Evolutionary conservation across 2,888 invertebrate species (phyloP), one percentile per base, ranked within the genome.

Genomic region (Tetragnatha montana): DNA sequence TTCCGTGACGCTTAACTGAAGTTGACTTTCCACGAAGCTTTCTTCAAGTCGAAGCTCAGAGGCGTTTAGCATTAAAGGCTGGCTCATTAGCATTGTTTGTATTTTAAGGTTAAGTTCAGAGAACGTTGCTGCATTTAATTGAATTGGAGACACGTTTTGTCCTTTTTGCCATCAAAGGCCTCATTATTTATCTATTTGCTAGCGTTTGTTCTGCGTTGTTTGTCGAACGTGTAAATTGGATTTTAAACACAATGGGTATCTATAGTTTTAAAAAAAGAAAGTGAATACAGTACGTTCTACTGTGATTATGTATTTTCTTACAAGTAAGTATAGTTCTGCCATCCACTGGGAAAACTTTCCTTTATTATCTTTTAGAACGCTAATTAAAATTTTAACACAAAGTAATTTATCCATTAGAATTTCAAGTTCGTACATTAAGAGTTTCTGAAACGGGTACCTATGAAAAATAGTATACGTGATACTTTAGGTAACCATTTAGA

Each of bases 41-140:
- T 47, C 19, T 76, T 76, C 17, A 49, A 76, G 19, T 50, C 8
- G 47, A n/a, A 50, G n/a, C n/a, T 19, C 50, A 50, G 8, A 12
- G 50, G 76, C 50, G 50, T 76, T 76, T 50, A 50, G 49, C 49
- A 76, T n/a, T 50, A 8, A n/a, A 47, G n/a, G 50, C 19, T 76
- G 81, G 50, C n/a, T 74, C 82, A 81, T 81, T 81, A 71, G 22
- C 51, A 22, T 82, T 60, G 82, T 82, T 74, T 51, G 73, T 82
- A 74, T 74, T 82, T 82, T 74, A 74, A 74, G 35, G 60, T 60
- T 60, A 60, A 60, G 60, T 60, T 60, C 60, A 60, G 60, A 17
- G 60, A 60, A 60, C 60, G 60, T 4, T 60, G 60, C 12, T 60
- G 35, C 60, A 10, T 60, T 60, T 60, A 60, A 60, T 60, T 60